Conservation (phyloP, 2,113 vertebrate genomes). For the Tychaedon coryphoeus region DNA sequence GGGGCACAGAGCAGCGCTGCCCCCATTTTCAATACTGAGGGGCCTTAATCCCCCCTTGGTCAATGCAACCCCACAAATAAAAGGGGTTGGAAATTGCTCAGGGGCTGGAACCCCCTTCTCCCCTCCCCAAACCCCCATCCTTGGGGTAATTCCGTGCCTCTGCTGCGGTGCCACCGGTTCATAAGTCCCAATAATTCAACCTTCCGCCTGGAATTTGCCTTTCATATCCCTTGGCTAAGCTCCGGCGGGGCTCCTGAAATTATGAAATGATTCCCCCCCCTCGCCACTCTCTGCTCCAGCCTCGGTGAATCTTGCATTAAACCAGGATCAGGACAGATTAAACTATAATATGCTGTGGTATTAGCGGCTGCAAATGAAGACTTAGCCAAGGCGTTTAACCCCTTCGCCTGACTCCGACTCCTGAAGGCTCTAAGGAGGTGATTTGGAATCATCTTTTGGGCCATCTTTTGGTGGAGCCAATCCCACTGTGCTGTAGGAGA, state of each 20-base stretch:
- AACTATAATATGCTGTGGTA: conserved; percentile 91
- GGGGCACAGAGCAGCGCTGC: accelerated
- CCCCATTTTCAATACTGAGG: accelerated
- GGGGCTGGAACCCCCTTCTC: neutral
- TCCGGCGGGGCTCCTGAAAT: conserved; percentile 74
- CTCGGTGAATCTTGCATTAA: conserved; percentile 89
- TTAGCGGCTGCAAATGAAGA: conserved; percentile 96
- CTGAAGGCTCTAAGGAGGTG: accelerated
- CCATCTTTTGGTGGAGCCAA: neutral
- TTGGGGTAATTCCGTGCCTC: conserved; percentile 66
- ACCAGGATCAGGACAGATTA: conserved; percentile 98
- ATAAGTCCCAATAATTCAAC: conserved; percentile 76
- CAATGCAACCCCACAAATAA: neutral
- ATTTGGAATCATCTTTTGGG: neutral
- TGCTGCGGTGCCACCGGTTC: conserved; percentile 61
- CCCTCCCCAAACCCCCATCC: neutral
- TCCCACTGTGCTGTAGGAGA: neutral
- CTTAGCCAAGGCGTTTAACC: conserved; percentile 75
- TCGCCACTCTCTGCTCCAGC: conserved; percentile 77
- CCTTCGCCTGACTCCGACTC: conserved; percentile 57
- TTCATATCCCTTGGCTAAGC: conserved; percentile 77
- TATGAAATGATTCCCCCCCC: conserved; percentile 54
- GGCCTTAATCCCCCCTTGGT: neutral
- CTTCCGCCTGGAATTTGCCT: conserved; percentile 78
- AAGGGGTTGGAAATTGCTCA: neutral